Evolutionary conservation across 1,140 invertebrate genomes (phyloP).

Genomic region (Diorhabda carinulata): DNA sequence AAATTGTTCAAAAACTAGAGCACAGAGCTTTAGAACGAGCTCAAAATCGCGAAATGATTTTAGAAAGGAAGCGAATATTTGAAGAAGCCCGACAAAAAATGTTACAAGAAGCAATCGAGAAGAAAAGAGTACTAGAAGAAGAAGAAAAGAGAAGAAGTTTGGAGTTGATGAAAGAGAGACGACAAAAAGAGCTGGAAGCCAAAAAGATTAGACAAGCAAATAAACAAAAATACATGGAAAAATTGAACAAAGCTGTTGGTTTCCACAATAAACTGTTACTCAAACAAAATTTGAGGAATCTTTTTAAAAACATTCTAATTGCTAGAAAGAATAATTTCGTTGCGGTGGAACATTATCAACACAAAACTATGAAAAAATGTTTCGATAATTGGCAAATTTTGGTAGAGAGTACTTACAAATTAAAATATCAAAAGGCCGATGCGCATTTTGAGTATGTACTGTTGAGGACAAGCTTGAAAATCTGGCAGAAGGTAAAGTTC

Average conservation of each 20-base stretch:
- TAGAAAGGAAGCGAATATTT: conserved; percentile 56
- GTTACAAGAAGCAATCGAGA: conserved; percentile 51
- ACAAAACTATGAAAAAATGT: conserved; percentile 50
- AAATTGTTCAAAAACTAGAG: conserved; percentile 62
- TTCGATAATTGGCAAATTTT: conserved; percentile 47
- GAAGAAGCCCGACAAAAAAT: conserved; percentile 57
- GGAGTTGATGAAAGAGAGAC: conserved; percentile 55
- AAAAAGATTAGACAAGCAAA: conserved; percentile 53
- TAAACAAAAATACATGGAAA: conserved; percentile 51
- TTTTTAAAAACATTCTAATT: conserved; percentile 50
- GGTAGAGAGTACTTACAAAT: conserved; percentile 44
- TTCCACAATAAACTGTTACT: conserved; percentile 55
- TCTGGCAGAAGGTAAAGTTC: conserved; percentile 26
- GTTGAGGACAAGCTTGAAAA: conserved; percentile 32
- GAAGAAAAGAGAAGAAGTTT: conserved; percentile 58
- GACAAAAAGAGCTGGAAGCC: conserved; percentile 57
- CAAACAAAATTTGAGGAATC: conserved; percentile 50
- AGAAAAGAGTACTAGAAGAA: conserved; percentile 53
- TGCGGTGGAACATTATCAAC: conserved; percentile 41
- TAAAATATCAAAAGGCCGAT: conserved; percentile 32
- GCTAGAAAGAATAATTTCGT: conserved; percentile 48
- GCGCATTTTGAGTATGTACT: conserved; percentile 34
- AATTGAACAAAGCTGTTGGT: conserved; percentile 54
- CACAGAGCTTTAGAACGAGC: conserved; percentile 57
- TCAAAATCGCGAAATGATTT: conserved; percentile 57